Base-by-base conservation (phyloP, 2,113 vertebrate species). In the Microtus montanus region DNA sequence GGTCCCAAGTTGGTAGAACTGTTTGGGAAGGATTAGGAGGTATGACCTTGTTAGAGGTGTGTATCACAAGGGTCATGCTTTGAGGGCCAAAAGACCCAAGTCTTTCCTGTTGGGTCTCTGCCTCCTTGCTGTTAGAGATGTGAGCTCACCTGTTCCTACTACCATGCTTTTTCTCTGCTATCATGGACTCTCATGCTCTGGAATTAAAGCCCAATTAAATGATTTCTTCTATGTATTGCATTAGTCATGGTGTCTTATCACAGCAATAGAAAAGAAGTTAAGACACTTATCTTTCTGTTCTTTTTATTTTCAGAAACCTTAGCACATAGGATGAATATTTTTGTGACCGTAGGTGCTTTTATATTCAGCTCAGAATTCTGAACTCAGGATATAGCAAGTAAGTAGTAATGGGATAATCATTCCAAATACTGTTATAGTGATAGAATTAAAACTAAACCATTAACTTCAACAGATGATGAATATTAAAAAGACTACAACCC, bases 371-470 rank as follows among this genome's bases (percentile, higher is more conserved):
- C 2, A 35, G 95, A 96, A 97, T 91, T 96, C 90, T 94, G 78
- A 97, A 96, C 95, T 97, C 96, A 95, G 96, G 95, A 96, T 75
- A 87, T 95, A 86, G 88, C 82, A 96, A 88, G 97, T 98, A 96
- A 98, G 97, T 98, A 96, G 89, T 74, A 83, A 47, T 70, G 19
- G 75, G 71, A 22, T 89, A 68, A 77, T 64, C 9, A n/a, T 85
- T 96, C 41, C 33, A 95, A 92, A 89, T 93, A 73, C n/a, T 93
- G 28, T 83, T 91, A 58, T 66, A 74, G 38, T 19, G 7, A 86
- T 52, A 89, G 75, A 74, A 90, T 12, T 77, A 41, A 30, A 86
- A 82, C 3, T 82, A 82, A 93, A 61, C 70, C 6, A 19, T 94
- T 75, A 87, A 17, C 61, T 89, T 90, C 54, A 91, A 35, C 24